These are phyloP conservation scores for Gonatopus flavifemur DNA, from an alignment of 1,140 invertebrate species.

Conservation along the genomic window DNA sequence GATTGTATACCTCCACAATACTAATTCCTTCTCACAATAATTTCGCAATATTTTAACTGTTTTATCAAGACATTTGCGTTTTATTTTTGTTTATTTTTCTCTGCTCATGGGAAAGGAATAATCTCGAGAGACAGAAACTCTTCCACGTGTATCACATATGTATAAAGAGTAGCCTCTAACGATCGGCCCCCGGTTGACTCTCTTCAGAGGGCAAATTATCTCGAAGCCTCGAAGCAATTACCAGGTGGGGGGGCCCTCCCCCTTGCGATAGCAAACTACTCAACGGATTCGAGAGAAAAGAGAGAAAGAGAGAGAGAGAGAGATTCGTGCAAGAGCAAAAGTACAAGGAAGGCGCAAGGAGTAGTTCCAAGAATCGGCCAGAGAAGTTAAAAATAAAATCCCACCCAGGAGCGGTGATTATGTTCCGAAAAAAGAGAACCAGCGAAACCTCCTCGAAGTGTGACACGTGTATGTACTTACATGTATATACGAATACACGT, in stretches of 20 bases:
- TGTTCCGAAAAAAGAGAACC: conserved; percentile 48
- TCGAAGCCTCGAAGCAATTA: conserved; percentile 47
- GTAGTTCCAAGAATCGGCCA: conserved; percentile 49
- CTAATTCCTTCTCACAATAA: too few species aligned
- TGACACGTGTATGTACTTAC: too few species aligned
- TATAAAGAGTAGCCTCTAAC: conserved; percentile 37
- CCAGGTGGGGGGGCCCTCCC: conserved; percentile 33
- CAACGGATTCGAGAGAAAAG: background rate
- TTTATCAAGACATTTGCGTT: too few species aligned
- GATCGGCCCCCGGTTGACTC: conserved; percentile 35
- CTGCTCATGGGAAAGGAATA: too few species aligned
- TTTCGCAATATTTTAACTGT: too few species aligned
- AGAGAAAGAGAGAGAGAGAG: conserved; percentile 27
- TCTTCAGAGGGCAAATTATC: conserved; percentile 46
- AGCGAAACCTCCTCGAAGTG: conserved; percentile 29
- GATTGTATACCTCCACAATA: too few species aligned
- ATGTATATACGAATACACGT: too few species aligned
- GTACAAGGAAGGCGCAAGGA: background rate
- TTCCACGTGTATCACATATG: too few species aligned
- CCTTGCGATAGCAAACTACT: conserved; percentile 5
- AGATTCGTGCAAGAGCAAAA: conserved; percentile 32
- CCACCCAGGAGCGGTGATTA: conserved; percentile 55
- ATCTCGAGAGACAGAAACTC: too few species aligned
- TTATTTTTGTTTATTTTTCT: too few species aligned
- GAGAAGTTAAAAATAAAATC: conserved; percentile 54